A percentile compares a stretch with the other conserved stretches of the same genome.
Evolutionary conservation across 2,113 vertebrate species (phyloP).

Genomic region (Calyptomena viridis): DNA sequence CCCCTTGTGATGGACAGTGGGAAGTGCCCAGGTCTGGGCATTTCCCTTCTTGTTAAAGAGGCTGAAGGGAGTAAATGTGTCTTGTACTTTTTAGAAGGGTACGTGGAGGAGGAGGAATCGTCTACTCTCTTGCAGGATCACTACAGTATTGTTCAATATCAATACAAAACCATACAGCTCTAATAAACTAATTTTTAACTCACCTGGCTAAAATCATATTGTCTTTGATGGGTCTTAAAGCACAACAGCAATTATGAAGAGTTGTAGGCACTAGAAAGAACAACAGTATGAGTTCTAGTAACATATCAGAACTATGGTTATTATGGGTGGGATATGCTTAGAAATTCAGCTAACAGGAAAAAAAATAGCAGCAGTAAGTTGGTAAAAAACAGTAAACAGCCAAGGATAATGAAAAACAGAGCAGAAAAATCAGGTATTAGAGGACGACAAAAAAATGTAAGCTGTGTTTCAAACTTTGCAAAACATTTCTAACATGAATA

Average conservation of each 20-base stretch:
- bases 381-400: not conserved
- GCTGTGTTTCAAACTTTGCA: not conserved
- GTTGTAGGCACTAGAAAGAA: not conserved
- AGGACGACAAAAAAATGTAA: not conserved
- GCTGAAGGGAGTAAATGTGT: not conserved
- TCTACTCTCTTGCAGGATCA: not conserved
- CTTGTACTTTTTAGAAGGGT: not conserved
- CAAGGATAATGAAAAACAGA: not conserved
- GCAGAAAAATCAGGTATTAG: not conserved
- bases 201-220: not conserved
- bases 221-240: not conserved
- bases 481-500: not conserved
- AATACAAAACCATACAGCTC: not conserved
- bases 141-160: not conserved
- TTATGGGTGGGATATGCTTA: not conserved
- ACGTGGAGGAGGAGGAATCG: accelerated
- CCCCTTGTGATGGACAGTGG: not conserved
- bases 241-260: not conserved
- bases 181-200: not conserved
- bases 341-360: not conserved
- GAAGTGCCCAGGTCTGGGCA: not conserved
- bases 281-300: not conserved
- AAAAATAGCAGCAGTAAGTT: not conserved
- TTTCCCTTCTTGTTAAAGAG: not conserved
- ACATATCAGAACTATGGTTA: not conserved